Conservation (phyloP, 2,888 invertebrate genomes). For the Zhuqinia jingwanae region DNA sequence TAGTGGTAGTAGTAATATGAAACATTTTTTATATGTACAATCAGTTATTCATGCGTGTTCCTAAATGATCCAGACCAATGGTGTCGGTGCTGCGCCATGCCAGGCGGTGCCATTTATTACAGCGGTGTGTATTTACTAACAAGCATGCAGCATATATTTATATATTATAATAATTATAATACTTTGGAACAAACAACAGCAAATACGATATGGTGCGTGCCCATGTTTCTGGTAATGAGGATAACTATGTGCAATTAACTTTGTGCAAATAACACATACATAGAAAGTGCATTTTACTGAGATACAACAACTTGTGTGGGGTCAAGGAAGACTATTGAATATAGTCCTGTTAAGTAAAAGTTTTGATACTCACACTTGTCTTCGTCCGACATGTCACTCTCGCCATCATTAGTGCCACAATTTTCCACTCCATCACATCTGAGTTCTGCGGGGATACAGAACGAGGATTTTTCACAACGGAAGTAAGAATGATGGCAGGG, state of each 20-base stretch:
- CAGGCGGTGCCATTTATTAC: conserved; percentile 39
- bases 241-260: not conserved
- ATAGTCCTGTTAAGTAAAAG: no score
- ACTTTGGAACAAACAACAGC: not conserved
- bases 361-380: conserved; percentile 80
- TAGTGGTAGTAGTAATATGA: not conserved
- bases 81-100: not conserved
- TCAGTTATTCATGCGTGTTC: not conserved
- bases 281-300: conserved; percentile 42
- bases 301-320: conserved; percentile 4
- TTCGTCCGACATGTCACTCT: conserved; percentile 83
- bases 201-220: not conserved
- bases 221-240: not conserved
- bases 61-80: not conserved
- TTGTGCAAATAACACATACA: conserved; percentile 17
- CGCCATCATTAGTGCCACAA: conserved; percentile 81
- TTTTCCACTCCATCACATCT: conserved; percentile 82
- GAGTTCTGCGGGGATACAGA: conserved; percentile 82
- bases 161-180: no score
- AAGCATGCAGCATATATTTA: conserved; percentile 11
- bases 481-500: conserved; percentile 80
- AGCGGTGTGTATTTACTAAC: conserved; percentile 1
- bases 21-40: not conserved
- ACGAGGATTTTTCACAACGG: conserved; percentile 81
- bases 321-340: not conserved